These are phyloP conservation scores for Rhynchotus rufescens DNA, from an alignment of 2,797 vertebrate genomes.

Conservation along the genomic window DNA sequence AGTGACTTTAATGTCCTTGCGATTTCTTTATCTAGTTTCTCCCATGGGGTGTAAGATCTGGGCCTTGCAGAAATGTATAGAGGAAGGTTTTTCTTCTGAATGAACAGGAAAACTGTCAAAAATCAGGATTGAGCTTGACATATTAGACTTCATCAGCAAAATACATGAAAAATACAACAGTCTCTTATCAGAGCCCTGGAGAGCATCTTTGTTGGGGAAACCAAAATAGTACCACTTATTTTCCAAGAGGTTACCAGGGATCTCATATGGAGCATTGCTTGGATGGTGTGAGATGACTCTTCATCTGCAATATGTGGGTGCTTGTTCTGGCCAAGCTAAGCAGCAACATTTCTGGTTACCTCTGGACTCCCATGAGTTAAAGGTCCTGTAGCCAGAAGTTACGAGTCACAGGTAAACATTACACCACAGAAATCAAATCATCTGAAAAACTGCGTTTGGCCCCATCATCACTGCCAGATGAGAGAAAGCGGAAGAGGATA, in stretches of 20 bases:
- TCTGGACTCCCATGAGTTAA: not conserved
- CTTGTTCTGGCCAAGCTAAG: not conserved
- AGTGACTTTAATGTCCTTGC: not conserved
- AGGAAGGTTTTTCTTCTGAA: not conserved
- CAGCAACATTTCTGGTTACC: not conserved
- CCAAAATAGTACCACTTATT: not conserved
- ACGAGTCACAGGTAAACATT: not conserved
- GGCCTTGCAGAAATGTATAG: not conserved
- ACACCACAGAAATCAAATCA: not conserved
- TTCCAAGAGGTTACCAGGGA: not conserved
- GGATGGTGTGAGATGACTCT: not conserved
- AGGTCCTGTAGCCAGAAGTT: not conserved
- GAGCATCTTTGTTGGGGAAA: not conserved
- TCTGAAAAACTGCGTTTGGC: not conserved
- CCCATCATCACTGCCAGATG: not conserved
- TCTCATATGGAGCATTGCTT: not conserved
- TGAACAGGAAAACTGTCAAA: not conserved
- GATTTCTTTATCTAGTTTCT: not conserved
- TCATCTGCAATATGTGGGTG: not conserved
- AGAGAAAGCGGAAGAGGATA: not conserved
- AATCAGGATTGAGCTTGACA: not conserved
- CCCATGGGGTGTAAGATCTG: not conserved
- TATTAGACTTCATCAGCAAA: not conserved
- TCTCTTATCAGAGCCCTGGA: not conserved
- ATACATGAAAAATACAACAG: not conserved